A percentile compares a stretch with the other conserved stretches of the same genome.
phyloP scores from a whole-genome alignment of 1,140 invertebrate genomes.

The Drosophila micromelanica region DNA sequence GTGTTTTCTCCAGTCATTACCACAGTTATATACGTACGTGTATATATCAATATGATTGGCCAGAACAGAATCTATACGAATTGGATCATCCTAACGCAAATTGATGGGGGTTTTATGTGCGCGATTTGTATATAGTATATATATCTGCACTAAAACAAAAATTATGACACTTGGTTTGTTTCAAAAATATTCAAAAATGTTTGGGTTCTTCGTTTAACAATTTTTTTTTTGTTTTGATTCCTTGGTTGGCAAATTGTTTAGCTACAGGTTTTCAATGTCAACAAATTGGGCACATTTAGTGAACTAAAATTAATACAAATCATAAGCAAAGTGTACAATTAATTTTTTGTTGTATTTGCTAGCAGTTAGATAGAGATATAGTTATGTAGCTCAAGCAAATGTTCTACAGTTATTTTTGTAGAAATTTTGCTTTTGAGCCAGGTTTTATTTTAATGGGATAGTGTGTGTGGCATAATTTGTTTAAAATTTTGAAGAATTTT shows the following conservation, averaged over 20 bases:
- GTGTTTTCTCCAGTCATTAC: constrained; percentile 83
- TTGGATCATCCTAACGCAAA: constrained; percentile 35
- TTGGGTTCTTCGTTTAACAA: neutral
- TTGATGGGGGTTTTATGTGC: constrained; percentile 54
- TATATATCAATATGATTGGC: constrained; percentile 51
- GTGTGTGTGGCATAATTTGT: constrained; percentile 23
- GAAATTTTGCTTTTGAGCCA: constrained; percentile 17
- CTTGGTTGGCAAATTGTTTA: constrained; percentile 63
- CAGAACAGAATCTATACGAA: constrained; percentile 60
- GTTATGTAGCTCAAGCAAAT: constrained; percentile 8
- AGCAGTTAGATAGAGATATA: constrained; percentile 46
- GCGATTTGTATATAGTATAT: constrained; percentile 25
- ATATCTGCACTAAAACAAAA: constrained; percentile 67
- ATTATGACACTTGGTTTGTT: constrained; percentile 42
- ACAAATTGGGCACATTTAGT: constrained; percentile 75
- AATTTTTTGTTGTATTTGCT: constrained; percentile 80
- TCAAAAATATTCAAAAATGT: constrained; percentile 78
- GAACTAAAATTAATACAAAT: constrained; percentile 43
- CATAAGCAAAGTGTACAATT: constrained; percentile 61
- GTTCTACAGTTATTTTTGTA: constrained; percentile 15
- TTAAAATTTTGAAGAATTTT: constrained; percentile 63
- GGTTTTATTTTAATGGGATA: constrained; percentile 33
- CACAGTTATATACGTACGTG: constrained; percentile 43
- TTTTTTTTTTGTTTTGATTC: constrained; percentile 5
- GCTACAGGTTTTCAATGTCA: constrained; percentile 78